Base-by-base conservation (phyloP, 2,888 invertebrate species). In the Dynastes tityus region DNA sequence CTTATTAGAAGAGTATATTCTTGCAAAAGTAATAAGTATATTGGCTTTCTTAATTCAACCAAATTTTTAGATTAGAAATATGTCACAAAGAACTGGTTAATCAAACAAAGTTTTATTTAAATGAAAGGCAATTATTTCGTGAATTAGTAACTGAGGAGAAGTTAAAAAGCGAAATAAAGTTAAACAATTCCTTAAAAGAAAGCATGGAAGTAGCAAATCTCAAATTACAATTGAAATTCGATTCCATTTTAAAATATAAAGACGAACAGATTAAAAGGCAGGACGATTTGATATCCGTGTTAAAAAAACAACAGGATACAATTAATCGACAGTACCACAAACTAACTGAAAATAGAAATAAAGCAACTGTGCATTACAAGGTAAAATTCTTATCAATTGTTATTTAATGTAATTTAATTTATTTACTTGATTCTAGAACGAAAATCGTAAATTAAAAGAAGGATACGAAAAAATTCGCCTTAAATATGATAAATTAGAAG, bases 401-500 rank as follows among this genome's bases (percentile, higher is more conserved):
- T 51, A 49, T 4, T 51, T n/a, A 65, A 45, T 11, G 29, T 64
- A 22, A 45, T n/a, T 49, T 29, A 8, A 53, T 29, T 51, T 27
- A 29, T 32, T 29, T 13, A 64, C 49, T 68, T 16, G 53, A 16
- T 37, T 77, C 27, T 61, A 77, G 77, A n/a, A 58, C 16, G 68
- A 77, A 58, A 77, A 68, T 45, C n/a, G 22, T 5, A 77, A 77
- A 61, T 49, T 77, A 22, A 77, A 70, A 16, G 70, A 37, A 13
- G 68, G 70, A 58, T 49, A 58, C 8, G 45, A 61, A n/a, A 70
- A 68, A 61, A 29, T 68, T 29, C 77, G 22, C 22, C 5, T 67
- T 6, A 77, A 77, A 61, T 77, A 68, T 55, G 27, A 58, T 2
- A 77, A 61, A 45, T 70, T 77, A 32, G 77, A 77, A 45, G 67